Evolutionary conservation across 2,888 invertebrate genomes (phyloP), one percentile per base, ranked within the genome.

Genomic region (Drosophila ustulata): DNA sequence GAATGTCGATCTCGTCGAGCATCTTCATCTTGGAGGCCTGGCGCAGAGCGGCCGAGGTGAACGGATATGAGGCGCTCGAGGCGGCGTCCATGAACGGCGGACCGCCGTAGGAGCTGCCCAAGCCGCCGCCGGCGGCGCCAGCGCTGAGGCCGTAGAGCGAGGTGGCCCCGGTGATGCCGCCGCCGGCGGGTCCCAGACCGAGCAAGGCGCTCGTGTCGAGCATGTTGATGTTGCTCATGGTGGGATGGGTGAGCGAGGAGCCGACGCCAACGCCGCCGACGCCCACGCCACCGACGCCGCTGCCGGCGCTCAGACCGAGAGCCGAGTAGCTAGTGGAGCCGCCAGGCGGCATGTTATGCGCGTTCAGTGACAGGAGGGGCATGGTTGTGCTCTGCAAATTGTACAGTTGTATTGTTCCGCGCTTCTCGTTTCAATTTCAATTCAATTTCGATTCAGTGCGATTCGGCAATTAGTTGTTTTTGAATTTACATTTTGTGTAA

Each of bases 1-100:
- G 95, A 73, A 95, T 93, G 83, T 96, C 96, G 71, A 95, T 94
- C 90, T 96, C 96, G 82, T 96, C 96, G 91, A 95, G 93, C 71
- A 95, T 94, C 92, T 96, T 96, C 92, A 95, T 93, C 92, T 96
- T 96, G 56, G 93, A 92, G 39, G 93, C 93, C 92, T 94, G 93
- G 91, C 95, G 91, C 71, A 95, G 91, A 18, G 95, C 95, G 88
- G 95, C 95, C 66, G 95, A 94, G 43, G 90, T 89, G 84, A 95
- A 96, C 3, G 92, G 91, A 82, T 92, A 94, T 90, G 91, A 93
- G 90, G 91, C 93, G 90, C 82, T 92, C 59, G 90, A 90, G 50
- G 90, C 91, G 8, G 91, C 90, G 65, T 91, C 91, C 65, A 91
- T 79, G 71, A 86, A 92, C 18, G 91, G 90, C 43, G 91, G 89